Conservation (phyloP, 2,797 vertebrate genomes). For the Nannoperca australis region DNA sequence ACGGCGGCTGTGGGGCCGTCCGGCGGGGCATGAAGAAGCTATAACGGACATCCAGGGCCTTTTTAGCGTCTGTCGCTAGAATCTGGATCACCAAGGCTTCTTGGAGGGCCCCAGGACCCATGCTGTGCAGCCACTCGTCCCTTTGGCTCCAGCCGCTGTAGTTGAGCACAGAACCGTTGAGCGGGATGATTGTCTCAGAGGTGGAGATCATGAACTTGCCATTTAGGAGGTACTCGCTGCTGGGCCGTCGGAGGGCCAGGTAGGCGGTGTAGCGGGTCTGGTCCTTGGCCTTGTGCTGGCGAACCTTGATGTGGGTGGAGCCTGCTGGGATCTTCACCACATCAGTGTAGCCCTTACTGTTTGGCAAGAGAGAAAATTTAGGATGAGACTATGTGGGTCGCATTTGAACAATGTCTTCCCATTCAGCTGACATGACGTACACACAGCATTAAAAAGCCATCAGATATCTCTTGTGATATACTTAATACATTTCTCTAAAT, state of each 20-base stretch:
- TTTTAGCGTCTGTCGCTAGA: constrained; percentile 93
- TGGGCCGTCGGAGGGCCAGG: constrained; percentile 92
- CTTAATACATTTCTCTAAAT: not conserved
- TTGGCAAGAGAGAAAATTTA: constrained; percentile 11
- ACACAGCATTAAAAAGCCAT: too few species aligned
- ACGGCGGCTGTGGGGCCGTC: constrained; percentile 45
- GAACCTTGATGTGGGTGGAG: constrained; percentile 95
- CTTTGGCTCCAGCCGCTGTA: constrained; percentile 98
- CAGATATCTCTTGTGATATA: too few species aligned
- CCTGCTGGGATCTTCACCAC: constrained; percentile 95
- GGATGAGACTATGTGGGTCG: too few species aligned
- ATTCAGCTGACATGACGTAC: too few species aligned
- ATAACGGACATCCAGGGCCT: constrained; percentile 94
- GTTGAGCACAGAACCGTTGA: constrained; percentile 96
- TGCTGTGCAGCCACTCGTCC: constrained; percentile 93
- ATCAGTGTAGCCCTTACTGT: constrained; percentile 97
- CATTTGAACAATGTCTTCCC: too few species aligned
- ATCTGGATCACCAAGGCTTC: constrained; percentile 93
- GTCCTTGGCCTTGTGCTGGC: constrained; percentile 96
- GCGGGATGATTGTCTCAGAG: constrained; percentile 93
- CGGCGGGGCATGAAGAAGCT: constrained; percentile 94
- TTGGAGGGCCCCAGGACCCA: constrained; percentile 92
- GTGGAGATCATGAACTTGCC: constrained; percentile 99
- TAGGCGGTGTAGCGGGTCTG: constrained; percentile 95
- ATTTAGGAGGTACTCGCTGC: constrained; percentile 93